Percentiles rank a stretch among this genome's conserved stretches.
These are phyloP conservation scores for Malacoctenus gilli DNA, from an alignment of 2,797 vertebrate genomes.

Conservation along the genomic window DNA sequence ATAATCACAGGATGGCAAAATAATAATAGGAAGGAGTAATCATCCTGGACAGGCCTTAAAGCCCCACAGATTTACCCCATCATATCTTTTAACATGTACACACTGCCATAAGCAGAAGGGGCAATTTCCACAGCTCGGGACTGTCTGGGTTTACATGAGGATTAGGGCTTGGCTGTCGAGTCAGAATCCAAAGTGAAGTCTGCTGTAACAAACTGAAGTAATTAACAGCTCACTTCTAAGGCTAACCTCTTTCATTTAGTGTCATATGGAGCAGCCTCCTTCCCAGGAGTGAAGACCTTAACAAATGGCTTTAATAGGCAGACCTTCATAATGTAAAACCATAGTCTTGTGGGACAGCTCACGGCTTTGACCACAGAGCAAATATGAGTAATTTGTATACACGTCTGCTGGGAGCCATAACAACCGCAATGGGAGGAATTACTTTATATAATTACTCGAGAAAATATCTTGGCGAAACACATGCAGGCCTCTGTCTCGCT, in stretches of 20 bases:
- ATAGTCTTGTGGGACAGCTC: slow-evolving; percentile 76
- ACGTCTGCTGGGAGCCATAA: slow-evolving; percentile 81
- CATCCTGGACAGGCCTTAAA: slow-evolving; percentile 65
- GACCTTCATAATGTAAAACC: slow-evolving; percentile 80
- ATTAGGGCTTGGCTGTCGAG: slow-evolving; percentile 69
- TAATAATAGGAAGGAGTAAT: slow-evolving; percentile 72
- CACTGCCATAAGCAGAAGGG: slow-evolving; percentile 56
- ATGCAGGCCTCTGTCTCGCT: slow-evolving; percentile 66
- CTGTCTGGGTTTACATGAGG: slow-evolving; percentile 66
- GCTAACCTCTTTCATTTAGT: slow-evolving; percentile 71
- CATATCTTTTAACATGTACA: slow-evolving; percentile 67
- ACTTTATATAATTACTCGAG: slow-evolving; percentile 83
- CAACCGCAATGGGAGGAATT: slow-evolving; percentile 81
- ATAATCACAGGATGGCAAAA: slow-evolving; percentile 77
- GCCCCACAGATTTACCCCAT: slow-evolving; percentile 58
- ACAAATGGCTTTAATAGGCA: slow-evolving; percentile 86
- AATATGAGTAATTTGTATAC: slow-evolving; percentile 85
- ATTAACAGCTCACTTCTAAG: slow-evolving; percentile 76
- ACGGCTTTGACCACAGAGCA: slow-evolving; percentile 79
- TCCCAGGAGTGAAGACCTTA: slow-evolving; percentile 79
- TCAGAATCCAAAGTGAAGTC: slow-evolving; percentile 64
- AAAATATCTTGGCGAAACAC: slow-evolving; percentile 75
- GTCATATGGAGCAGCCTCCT: slow-evolving; percentile 69
- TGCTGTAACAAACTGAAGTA: slow-evolving; percentile 78
- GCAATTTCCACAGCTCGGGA: slow-evolving; percentile 61